Conservation (phyloP, 1,140 invertebrate genomes). For the Hirudo medicinalis region DNA sequence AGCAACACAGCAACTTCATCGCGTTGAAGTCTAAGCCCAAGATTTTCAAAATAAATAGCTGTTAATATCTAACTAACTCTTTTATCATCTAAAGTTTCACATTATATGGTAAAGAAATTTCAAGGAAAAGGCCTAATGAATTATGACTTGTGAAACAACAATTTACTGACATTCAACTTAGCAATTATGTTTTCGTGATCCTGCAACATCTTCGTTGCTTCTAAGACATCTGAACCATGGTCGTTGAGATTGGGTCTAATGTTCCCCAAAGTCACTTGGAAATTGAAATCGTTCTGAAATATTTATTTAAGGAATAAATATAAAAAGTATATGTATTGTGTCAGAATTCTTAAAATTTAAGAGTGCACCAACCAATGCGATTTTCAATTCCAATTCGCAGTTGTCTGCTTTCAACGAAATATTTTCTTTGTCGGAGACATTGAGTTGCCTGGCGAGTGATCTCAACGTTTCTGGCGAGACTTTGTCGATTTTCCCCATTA, state of each 20-base stretch:
- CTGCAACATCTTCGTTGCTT: conserved; percentile 5
- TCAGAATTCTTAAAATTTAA: not conserved
- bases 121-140: no score
- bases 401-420: conserved; percentile 7
- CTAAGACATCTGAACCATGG: not conserved
- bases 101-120: no score
- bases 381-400: conserved; percentile 4
- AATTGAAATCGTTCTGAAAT: not conserved
- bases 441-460: not conserved
- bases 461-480: not conserved
- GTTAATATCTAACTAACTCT: no score
- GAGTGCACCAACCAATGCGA: not conserved
- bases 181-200: conserved; percentile 5
- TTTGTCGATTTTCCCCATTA: conserved; percentile 5
- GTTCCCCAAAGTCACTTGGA: conserved; percentile 1
- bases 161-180: conserved; percentile 5
- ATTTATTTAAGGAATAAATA: not conserved
- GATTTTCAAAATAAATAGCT: no score
- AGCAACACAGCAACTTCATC: no score
- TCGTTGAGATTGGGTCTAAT: conserved; percentile 5
- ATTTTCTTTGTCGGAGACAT: conserved; percentile 9
- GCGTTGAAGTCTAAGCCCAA: no score
- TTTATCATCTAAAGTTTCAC: no score
- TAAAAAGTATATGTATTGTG: not conserved
- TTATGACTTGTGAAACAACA: not conserved